Conservation (phyloP, 1,140 invertebrate genomes). For the Solenopsis fugax region DNA sequence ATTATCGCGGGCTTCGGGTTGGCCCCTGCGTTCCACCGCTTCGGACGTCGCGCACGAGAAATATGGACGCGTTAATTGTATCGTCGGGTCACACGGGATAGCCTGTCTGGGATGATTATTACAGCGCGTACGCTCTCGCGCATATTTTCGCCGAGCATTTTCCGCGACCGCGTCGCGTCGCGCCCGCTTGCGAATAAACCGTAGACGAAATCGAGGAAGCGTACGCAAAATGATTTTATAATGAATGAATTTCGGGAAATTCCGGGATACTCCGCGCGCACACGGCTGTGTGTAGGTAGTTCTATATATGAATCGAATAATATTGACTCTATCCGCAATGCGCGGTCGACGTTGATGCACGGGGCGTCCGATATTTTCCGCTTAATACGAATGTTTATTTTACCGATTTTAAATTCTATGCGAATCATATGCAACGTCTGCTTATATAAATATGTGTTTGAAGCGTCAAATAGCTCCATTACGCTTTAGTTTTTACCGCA, state of each 20-base stretch:
- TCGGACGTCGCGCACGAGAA: neutral
- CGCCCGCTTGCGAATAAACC: constrained; percentile 6
- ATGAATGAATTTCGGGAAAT: constrained; percentile 37
- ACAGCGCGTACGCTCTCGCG: neutral
- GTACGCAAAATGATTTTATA: constrained; percentile 35
- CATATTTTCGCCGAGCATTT: neutral
- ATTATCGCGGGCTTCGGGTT: neutral
- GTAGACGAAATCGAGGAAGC: constrained; percentile 10
- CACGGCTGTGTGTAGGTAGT: neutral
- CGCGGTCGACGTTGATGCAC: constrained; percentile 42
- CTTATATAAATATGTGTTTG: neutral
- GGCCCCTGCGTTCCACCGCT: neutral
- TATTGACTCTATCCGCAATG: constrained; percentile 42
- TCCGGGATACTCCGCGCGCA: neutral
- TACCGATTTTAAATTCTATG: constrained; percentile 39
- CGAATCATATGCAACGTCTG: constrained; percentile 19
- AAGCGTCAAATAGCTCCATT: neutral
- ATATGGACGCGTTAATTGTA: constrained; percentile 17
- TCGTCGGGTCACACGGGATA: neutral
- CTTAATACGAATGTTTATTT: constrained; percentile 51
- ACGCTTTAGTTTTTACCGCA: neutral
- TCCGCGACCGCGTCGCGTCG: neutral
- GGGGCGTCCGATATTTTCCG: constrained; percentile 40
- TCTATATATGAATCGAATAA: constrained; percentile 61
- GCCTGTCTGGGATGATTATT: constrained; percentile 11